Percentiles rank a stretch among this genome's conserved stretches.
Conservation (phyloP, 37 sponge, comb jelly and placozoan genomes). For the Ephydatia muelleri region DNA sequence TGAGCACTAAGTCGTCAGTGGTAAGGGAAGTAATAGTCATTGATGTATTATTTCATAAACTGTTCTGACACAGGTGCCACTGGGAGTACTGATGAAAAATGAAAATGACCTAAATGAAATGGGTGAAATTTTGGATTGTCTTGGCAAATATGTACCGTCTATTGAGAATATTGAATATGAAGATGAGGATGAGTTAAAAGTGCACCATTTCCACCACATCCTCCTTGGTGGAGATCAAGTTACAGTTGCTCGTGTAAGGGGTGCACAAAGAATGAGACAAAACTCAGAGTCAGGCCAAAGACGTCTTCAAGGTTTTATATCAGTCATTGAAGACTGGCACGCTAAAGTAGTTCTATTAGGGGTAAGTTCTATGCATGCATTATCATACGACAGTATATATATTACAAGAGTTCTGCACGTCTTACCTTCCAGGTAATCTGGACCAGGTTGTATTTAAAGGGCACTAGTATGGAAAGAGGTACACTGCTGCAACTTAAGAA, state of each 20-base stretch:
- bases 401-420: background rate
- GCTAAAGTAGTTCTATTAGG: background rate
- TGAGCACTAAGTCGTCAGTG: background rate
- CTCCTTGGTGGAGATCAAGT: conserved; percentile 20
- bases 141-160: background rate
- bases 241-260: background rate
- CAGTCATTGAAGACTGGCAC: conserved; percentile 12
- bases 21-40: background rate
- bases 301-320: background rate
- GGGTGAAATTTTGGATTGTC: background rate
- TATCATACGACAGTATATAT: background rate
- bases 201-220: background rate
- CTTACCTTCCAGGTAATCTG: background rate
- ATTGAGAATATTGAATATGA: background rate
- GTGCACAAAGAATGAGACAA: conserved; percentile 4
- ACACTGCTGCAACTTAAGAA: conserved; percentile 15
- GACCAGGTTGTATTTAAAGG: background rate
- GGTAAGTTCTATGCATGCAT: background rate
- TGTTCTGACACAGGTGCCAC: background rate
- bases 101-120: background rate
- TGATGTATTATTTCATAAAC: background rate
- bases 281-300: background rate
- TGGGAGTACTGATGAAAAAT: background rate
- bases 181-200: background rate
- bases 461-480: conserved; percentile 4